Evolutionary conservation across 1,140 invertebrate genomes (phyloP), one percentile per base, ranked within the genome.

Genomic region (Diorhabda carinulata): DNA sequence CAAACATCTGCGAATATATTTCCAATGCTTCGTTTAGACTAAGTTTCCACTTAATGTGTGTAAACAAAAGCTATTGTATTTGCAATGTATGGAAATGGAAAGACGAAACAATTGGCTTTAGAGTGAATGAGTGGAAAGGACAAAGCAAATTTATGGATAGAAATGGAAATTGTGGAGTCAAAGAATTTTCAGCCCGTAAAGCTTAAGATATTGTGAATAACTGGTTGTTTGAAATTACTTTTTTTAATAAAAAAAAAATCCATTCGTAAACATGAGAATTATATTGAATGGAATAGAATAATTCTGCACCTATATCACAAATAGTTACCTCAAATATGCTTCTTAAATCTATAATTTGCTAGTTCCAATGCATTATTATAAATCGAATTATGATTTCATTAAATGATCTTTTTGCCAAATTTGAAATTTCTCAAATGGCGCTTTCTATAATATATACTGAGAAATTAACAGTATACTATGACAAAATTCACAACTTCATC

Each of bases 51-150:
- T 52, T 52, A 52, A 52, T 52, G 47, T 52, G 47, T n/a, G 6
- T n/a, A 52, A 52, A 52, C 47, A 52, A 61, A 61, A 41, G 59
- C 59, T 10, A 41, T 61, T 61, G 59, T 61, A 10, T 41, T 40
- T 61, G 59, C 10, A 61, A 10, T 43, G 59, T 61, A 61, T 41
- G 42, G 10, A 10, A 61, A 61, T 40, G 3, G 25, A 61, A 4
- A 61, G 59, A 40, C 59, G 25, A 43, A 61, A 61, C 25, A 43
- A 61, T 41, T 61, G 59, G 47, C 47, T 8, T 8, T n/a, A n/a
- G 47, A 52, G n/a, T 52, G 47, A 52, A 52, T 52, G 47, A n/a
- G 47, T 52, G 47, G n/a, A 52, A 52, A 52, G 47, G 47, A 52
- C 47, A 52, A 52, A 52, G 47, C n/a, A 52, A 52, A 52, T 52